These are phyloP conservation scores for Platygyra sinensis DNA, from an alignment of 64 coral and sea anemone species.

Conservation along the genomic window DNA sequence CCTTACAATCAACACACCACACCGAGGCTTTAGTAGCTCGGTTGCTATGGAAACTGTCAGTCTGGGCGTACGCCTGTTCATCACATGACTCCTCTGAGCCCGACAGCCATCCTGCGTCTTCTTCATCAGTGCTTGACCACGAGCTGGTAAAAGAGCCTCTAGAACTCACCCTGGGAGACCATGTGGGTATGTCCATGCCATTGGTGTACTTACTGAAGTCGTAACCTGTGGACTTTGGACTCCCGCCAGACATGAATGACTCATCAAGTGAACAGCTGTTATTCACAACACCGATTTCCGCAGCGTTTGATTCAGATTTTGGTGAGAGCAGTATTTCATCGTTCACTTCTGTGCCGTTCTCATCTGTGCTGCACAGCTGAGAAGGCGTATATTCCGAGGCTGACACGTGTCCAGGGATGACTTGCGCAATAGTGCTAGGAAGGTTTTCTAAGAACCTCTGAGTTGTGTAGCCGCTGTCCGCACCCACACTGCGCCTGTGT, in stretches of 20 bases:
- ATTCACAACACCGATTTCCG: not conserved
- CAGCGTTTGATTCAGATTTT: not conserved
- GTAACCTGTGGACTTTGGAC: constrained; percentile 42
- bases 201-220: constrained; percentile 58
- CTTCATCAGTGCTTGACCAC: constrained; percentile 61
- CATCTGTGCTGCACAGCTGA: not conserved
- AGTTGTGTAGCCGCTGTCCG: constrained; percentile 2
- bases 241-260: constrained; percentile 6
- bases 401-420: not conserved
- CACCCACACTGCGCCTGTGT: not conserved
- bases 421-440: not conserved
- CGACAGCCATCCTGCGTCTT: not conserved
- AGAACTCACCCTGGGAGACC: constrained; percentile 44
- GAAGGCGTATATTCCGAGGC: not conserved
- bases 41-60: constrained; percentile 31
- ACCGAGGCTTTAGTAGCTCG: constrained; percentile 43
- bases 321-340: not conserved
- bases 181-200: not conserved
- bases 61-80: not conserved
- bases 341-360: not conserved
- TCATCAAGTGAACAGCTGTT: not conserved
- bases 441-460: not conserved
- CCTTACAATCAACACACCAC: constrained; percentile 83
- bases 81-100: constrained; percentile 43
- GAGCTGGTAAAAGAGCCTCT: constrained; percentile 47